Base-by-base conservation (phyloP, 2,113 vertebrate genomes). In the Pseudorasbora parva region DNA sequence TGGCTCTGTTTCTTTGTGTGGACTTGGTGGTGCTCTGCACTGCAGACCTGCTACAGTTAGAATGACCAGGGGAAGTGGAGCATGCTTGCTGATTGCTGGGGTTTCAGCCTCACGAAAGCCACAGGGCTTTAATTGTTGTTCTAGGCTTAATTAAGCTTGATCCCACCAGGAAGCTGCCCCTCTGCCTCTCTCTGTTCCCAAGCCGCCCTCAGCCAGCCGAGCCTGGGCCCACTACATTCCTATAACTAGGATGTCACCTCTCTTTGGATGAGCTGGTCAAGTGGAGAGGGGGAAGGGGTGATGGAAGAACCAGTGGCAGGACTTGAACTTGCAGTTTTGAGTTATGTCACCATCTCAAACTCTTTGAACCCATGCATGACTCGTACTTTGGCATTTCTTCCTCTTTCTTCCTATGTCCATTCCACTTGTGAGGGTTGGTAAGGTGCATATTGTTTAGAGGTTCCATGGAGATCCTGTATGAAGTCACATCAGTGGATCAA, bases 121-220 rank as follows among this genome's bases (percentile, higher is more conserved):
- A 82, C 56, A 57, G 62, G 84, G 54, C 80, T 86, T 78, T 74
- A 68, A 59, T 66, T 86, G 84, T 86, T 84, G 77, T 86, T 74
- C 51, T 72, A 73, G 71, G 68, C 82, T 86, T 86, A 82, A 84
- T 86, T 78, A 84, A 80, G 84, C 77, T 77, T 85, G 68, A 86
- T 77, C 66, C 64, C 47, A 69, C 87, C 78, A 78, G 82, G 74
- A 86, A 84, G 78, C 84, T 27, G 51, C 54, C 60, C 82, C 62
- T 83, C 62, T 77, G 68, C 49, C 72, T 4, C 49, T 80, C 33
- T n/a, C 25, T 78, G 60, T 80, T 64, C 59, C 27, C 77, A 62
- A 80, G 27, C 83, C 1, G 15, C 25, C 43, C 73, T 51, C 54
- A 51, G 43, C 57, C 30, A 5, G 62, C 51, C 8, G n/a, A n/a